These are phyloP conservation scores for Cyanoliseus patagonus DNA, from an alignment of 2,113 vertebrate species.

Conservation along the genomic window DNA sequence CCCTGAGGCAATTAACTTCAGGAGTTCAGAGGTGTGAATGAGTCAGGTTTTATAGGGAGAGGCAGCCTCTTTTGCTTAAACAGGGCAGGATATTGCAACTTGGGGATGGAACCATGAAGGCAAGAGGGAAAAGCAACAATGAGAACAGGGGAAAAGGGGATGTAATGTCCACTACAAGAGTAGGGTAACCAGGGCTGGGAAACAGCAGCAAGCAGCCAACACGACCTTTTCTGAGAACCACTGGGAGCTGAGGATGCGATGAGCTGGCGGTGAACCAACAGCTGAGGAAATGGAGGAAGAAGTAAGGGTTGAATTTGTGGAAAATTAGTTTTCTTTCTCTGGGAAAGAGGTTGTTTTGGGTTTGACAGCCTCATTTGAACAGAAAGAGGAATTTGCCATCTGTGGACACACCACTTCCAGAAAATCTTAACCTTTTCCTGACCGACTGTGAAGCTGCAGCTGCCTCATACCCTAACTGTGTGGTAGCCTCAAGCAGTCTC, in stretches of 20 bases:
- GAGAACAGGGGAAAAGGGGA: neutral
- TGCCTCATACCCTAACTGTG: neutral
- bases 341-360: slow-evolving; percentile 49
- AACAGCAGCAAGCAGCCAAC: neutral
- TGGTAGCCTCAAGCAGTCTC: neutral
- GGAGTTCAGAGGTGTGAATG: neutral
- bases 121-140: neutral
- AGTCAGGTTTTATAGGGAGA: neutral
- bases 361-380: slow-evolving; percentile 50
- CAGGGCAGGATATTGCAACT: neutral
- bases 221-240: neutral
- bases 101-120: neutral
- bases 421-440: slow-evolving; percentile 60
- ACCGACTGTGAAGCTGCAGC: neutral
- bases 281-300: slow-evolving; percentile 50
- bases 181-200: neutral
- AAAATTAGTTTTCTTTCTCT: slow-evolving; percentile 56
- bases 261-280: slow-evolving; percentile 5
- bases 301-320: slow-evolving; percentile 50
- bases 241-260: neutral
- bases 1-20: neutral
- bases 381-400: slow-evolving; percentile 64
- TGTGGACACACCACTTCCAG: slow-evolving; percentile 42
- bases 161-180: neutral
- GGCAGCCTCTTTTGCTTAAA: neutral